Evolutionary conservation across 2,888 invertebrate species (phyloP).

Genomic region (Caenorhabditis macrosperma): DNA sequence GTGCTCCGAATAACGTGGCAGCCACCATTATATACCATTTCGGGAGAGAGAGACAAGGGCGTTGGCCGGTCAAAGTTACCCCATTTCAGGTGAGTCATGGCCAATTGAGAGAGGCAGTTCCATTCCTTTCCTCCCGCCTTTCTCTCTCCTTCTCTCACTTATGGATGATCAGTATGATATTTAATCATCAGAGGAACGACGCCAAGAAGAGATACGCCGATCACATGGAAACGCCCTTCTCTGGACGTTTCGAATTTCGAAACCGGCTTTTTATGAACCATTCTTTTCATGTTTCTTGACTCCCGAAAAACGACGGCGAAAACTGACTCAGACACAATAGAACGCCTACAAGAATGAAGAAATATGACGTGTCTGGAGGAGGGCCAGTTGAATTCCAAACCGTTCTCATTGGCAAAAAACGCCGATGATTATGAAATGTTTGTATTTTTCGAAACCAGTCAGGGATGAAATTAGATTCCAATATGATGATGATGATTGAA

Average conservation of each 20-base stretch:
- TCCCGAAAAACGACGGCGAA: slow-evolving; percentile 1
- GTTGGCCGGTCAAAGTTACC: slow-evolving; percentile 63
- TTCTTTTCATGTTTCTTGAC: slow-evolving; percentile 18
- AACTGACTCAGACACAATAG: slow-evolving; percentile 10
- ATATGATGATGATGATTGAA: not conserved
- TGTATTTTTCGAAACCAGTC: slow-evolving; percentile 31
- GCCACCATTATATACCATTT: slow-evolving; percentile 45
- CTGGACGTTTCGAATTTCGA: slow-evolving; percentile 25
- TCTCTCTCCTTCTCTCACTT: slow-evolving; percentile 35
- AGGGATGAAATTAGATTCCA: not conserved
- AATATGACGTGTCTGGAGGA: slow-evolving; percentile 21
- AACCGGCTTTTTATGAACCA: slow-evolving; percentile 56
- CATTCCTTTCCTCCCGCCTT: slow-evolving; percentile 46
- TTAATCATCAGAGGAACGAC: slow-evolving; percentile 55
- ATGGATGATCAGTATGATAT: slow-evolving; percentile 57
- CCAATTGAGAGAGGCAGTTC: slow-evolving; percentile 56
- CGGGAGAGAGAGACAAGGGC: slow-evolving; percentile 36
- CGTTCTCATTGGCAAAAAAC: not conserved
- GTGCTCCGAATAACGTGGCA: not conserved
- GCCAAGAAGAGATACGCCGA: slow-evolving; percentile 28
- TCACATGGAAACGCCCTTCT: slow-evolving; percentile 40
- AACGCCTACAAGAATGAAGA: slow-evolving; percentile 32
- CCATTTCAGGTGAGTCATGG: slow-evolving; percentile 59
- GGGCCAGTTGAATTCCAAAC: slow-evolving; percentile 9
- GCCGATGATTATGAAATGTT: not conserved